Evolutionary conservation across 2,113 vertebrate genomes (phyloP).

Genomic region (Oriolus oriolus): DNA sequence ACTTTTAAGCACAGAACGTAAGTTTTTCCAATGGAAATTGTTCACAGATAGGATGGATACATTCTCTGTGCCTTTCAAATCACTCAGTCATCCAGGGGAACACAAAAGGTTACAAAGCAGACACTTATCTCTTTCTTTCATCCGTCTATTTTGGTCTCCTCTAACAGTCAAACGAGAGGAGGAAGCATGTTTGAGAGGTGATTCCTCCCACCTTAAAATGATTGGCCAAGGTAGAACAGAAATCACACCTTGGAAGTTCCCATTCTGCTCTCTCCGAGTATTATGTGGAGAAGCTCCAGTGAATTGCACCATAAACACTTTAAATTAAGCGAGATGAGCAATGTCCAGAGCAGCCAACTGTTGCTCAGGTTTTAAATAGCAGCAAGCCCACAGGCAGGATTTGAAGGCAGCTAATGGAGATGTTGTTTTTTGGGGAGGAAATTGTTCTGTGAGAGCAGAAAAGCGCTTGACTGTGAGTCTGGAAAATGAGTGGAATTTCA

Average conservation of each 20-base stretch:
- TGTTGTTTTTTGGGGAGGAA: background rate
- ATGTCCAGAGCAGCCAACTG: conserved; percentile 11
- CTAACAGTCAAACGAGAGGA: background rate
- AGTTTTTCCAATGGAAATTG: background rate
- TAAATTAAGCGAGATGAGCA: conserved; percentile 5
- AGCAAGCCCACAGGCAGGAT: background rate
- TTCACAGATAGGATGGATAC: background rate
- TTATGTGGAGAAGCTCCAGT: background rate
- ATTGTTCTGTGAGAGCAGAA: background rate
- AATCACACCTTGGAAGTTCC: background rate
- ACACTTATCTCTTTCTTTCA: background rate
- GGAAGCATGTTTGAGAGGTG: background rate
- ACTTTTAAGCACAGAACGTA: background rate
- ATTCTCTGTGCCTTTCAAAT: background rate
- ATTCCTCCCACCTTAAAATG: background rate
- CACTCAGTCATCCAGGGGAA: background rate
- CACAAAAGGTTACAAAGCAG: background rate
- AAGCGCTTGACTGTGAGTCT: background rate
- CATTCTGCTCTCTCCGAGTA: background rate
- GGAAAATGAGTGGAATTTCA: background rate
- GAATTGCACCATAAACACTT: background rate
- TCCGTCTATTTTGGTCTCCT: background rate
- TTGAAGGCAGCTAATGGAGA: conserved; percentile 3
- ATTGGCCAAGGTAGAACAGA: background rate
- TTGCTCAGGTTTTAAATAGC: background rate